Base-by-base conservation (phyloP, 2,113 vertebrate species). In the Vireo altiloquus region DNA sequence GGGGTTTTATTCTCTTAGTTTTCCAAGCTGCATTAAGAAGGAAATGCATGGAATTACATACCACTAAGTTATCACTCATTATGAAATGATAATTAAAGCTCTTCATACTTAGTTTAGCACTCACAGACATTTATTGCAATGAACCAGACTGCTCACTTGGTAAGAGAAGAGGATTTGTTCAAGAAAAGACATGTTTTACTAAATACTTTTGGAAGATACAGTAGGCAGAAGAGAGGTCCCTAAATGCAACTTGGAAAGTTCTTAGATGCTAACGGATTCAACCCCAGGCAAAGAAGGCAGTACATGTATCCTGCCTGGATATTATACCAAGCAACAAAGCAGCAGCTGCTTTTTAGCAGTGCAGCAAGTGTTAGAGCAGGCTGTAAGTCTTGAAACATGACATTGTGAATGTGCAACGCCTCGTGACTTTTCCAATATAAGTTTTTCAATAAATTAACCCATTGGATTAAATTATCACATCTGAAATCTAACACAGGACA, bases 371-470 rank as follows among this genome's bases (percentile, higher is more conserved):
- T 57, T 23, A 42, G 10, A 87, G 69, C 19, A 78, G 23, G 56
- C 31, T 42, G 5, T 65, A 25, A 79, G 15, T 42, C 52, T 30
- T 30, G 37, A 87, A 87, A 81, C 5, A 35, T 11, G 24, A 47
- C 15, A 75, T 12, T 0, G 0, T 39, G 31, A 37, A 72, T 39
- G 27, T 61, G 15, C 15, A 72, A 10, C 18, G n/a, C 33, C 35
- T 64, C 39, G 23, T 1, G 1, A 72, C 23, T 39, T 57, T 24
- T 77, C 31, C 25, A 49, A 3, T 33, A 11, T 0, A 6, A 77
- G 14, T 35, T 83, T 64, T 87, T 57, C 37, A 60, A n/a, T 28
- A 47, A 61, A 66, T 44, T 65, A 89, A 72, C 11, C 8, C 27
- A n/a, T n/a, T n/a, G n/a, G n/a, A n/a, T n/a, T n/a, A n/a, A n/a